Evolutionary conservation across 2,113 vertebrate species (phyloP), one percentile per base, ranked within the genome.

Genomic region (Macrotus californicus): DNA sequence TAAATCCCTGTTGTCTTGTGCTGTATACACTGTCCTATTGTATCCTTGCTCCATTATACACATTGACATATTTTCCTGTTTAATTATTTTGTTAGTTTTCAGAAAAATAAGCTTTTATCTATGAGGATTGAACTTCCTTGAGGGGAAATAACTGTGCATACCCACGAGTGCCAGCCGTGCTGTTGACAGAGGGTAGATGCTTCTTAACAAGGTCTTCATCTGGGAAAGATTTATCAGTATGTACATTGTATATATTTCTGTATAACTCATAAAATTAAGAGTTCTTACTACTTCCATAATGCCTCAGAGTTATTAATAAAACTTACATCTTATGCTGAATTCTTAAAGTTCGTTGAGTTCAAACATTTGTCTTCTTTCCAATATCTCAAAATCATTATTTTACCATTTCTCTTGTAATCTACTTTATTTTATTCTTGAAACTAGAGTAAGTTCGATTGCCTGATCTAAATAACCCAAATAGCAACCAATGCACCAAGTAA

Each of bases 391-490:
- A 67, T 86, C 22, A 29, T 13, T 76, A 81, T 88, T 73, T 81
- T 64, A 89, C 13, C 70, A 6, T 73, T 92, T 86, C 43, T 67
- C 8, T 67, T 54, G 19, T 54, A 76, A 18, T 89, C 22, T 87
- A 31, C 52, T 87, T 83, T 80, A 75, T 66, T 77, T 93, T 31
- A 89, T 48, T 86, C 89, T n/a, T 50, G 5, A 34, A 72, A 31
- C 89, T 77, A 86, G 16, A 92, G 36, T 70, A 91, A 80, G 72
- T 66, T 92, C 34, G 75, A 89, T 14, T 36, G 18, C 34, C 18
- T 82, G 61, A 72, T 83, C 46, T 83, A 92, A 94, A 92, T 86
- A 96, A 94, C 18, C 8, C 73, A 83, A 34, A 77, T 7, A 73
- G 61, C 41, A 89, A 89, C 86, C 29, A 50, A 77, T 84, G 54